phyloP scores from a whole-genome alignment of 2,113 vertebrate species.

The Crocuta crocuta region DNA sequence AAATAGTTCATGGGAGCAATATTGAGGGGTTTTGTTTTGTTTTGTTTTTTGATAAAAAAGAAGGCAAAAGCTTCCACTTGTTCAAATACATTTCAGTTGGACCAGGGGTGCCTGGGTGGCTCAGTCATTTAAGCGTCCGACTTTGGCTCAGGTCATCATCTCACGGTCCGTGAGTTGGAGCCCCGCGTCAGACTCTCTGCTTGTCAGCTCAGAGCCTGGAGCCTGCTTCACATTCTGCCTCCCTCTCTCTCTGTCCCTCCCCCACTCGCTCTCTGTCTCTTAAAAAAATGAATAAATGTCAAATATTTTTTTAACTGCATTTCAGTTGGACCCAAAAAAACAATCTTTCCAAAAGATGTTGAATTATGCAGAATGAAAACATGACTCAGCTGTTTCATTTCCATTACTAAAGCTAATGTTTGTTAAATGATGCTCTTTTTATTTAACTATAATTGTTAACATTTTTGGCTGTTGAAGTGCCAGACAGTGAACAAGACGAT shows the following conservation, averaged over 20 bases:
- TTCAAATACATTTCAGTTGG: conserved; percentile 49
- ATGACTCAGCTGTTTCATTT: conserved; percentile 53
- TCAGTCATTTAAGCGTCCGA: too few relatives aligned
- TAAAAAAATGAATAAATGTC: too few relatives aligned
- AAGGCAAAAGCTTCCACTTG: neutral
- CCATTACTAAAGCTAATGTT: conserved; percentile 55
- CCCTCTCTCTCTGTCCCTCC: too few relatives aligned
- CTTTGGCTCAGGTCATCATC: too few relatives aligned
- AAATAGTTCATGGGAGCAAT: conserved; percentile 74
- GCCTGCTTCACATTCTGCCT: too few relatives aligned
- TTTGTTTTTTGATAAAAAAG: neutral
- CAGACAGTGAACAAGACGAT: neutral
- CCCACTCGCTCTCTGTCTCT: too few relatives aligned
- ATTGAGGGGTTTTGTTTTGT: conserved; percentile 10
- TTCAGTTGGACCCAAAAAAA: conserved; percentile 33
- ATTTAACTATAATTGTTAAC: conserved; percentile 26
- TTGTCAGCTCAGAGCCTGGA: too few relatives aligned
- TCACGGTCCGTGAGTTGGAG: too few relatives aligned
- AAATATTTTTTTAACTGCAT: too few relatives aligned
- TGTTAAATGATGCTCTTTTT: conserved; percentile 48
- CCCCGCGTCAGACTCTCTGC: too few relatives aligned
- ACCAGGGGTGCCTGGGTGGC: neutral
- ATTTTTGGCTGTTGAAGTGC: neutral
- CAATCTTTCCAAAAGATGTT: conserved; percentile 54
- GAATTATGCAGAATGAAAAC: conserved; percentile 52